These are phyloP conservation scores for Nephrocerus scutellatus DNA, from an alignment of 2,888 invertebrate species.

Conservation along the genomic window DNA sequence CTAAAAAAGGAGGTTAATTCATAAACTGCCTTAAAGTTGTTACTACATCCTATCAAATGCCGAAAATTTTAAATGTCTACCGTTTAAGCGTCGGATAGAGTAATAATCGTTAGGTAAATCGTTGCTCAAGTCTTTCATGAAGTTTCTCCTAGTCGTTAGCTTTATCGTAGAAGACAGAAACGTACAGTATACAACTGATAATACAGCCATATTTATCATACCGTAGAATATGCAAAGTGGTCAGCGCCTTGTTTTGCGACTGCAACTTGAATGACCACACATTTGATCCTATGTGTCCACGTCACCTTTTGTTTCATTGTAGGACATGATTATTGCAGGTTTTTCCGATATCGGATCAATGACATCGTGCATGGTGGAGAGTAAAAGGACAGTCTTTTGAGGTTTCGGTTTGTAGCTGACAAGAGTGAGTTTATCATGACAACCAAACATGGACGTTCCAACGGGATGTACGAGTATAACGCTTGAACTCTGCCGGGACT, in stretches of 20 bases:
- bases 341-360: constrained; percentile 10
- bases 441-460: constrained; percentile 14
- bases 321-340: constrained; percentile 7
- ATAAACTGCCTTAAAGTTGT: too few species aligned
- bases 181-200: too few species aligned
- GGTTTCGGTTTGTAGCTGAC: constrained; percentile 16
- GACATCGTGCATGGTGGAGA: constrained; percentile 14
- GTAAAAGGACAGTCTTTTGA: constrained; percentile 11
- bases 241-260: constrained; percentile 14
- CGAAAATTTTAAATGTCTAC: too few species aligned
- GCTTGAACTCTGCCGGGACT: too few species aligned
- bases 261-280: constrained; percentile 11
- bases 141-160: too few species aligned
- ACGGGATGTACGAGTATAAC: too few species aligned
- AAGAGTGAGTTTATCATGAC: constrained; percentile 12
- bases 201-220: constrained; percentile 13
- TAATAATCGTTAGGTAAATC: too few species aligned
- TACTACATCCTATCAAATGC: too few species aligned
- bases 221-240: constrained; percentile 10
- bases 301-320: constrained; percentile 10
- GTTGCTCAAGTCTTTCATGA: too few species aligned
- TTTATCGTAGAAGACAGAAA: too few species aligned
- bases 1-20: too few species aligned
- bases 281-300: constrained; percentile 15
- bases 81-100: too few species aligned